Evolutionary conservation across 2,797 vertebrate genomes (phyloP).

Genomic region (Neoniphon sammara): DNA sequence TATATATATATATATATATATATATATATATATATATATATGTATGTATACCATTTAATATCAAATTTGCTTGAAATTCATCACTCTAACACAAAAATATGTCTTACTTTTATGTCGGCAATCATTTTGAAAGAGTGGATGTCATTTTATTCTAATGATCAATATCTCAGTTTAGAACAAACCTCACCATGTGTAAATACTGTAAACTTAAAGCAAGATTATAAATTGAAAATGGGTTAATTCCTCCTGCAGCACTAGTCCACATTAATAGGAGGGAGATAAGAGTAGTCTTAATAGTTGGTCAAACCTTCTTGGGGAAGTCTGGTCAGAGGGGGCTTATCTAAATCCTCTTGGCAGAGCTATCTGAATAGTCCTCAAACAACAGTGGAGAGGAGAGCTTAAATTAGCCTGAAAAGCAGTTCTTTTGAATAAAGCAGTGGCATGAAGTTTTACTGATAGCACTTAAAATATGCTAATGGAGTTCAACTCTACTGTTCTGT

Average conservation of each 20-base stretch:
- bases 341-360: slow-evolving; percentile 80
- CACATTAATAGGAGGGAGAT: slow-evolving; percentile 69
- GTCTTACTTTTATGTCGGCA: slow-evolving; percentile 31
- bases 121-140: slow-evolving; percentile 11
- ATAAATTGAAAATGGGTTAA: slow-evolving; percentile 71
- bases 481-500: slow-evolving; percentile 31
- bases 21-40: slow-evolving; percentile 9
- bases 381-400: slow-evolving; percentile 68
- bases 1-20: too few species aligned
- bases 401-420: slow-evolving; percentile 77
- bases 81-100: slow-evolving; percentile 18
- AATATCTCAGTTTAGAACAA: slow-evolving; percentile 57
- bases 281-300: slow-evolving; percentile 75
- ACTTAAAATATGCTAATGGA: slow-evolving; percentile 26
- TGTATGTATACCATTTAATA: slow-evolving; percentile 26
- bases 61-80: slow-evolving; percentile 21
- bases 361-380: slow-evolving; percentile 61
- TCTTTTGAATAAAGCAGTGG: slow-evolving; percentile 66
- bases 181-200: slow-evolving; percentile 44
- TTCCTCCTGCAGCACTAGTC: slow-evolving; percentile 59
- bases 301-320: slow-evolving; percentile 71
- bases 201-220: slow-evolving; percentile 45
- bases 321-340: slow-evolving; percentile 73
- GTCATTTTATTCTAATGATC: slow-evolving; percentile 37
- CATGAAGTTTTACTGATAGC: slow-evolving; percentile 57